A percentile compares a stretch with the other conserved stretches of the same genome.
Conservation (phyloP, 2,797 vertebrate species). For the Sciurus carolinensis region DNA sequence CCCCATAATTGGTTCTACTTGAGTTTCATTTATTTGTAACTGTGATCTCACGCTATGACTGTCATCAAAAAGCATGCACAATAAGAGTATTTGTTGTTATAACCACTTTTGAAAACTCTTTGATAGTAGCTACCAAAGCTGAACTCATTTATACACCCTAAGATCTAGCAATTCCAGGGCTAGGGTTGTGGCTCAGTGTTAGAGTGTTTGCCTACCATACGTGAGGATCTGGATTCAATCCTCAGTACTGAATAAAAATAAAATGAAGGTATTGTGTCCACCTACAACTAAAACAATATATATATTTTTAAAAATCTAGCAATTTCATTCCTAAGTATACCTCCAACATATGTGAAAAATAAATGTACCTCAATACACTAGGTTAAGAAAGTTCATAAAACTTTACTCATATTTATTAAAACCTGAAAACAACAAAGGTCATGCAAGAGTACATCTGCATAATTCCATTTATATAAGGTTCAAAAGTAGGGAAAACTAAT, state of each 20-base stretch:
- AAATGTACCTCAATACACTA: neutral
- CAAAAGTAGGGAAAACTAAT: neutral
- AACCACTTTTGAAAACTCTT: neutral
- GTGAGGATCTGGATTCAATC: too few relatives aligned
- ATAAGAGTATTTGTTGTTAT: neutral
- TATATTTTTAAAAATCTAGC: neutral
- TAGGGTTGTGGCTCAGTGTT: too few relatives aligned
- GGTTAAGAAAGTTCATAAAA: neutral
- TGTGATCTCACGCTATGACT: neutral
- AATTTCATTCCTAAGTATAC: neutral
- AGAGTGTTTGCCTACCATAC: too few relatives aligned
- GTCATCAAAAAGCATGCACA: neutral
- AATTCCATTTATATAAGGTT: neutral
- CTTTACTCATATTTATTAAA: neutral
- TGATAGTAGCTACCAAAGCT: neutral
- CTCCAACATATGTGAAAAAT: neutral
- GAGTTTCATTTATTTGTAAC: slow-evolving; percentile 12
- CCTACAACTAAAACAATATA: too few relatives aligned
- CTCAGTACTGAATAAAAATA: too few relatives aligned
- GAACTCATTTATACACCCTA: neutral
- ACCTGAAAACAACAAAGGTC: neutral
- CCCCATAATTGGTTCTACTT: neutral
- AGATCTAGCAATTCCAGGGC: neutral
- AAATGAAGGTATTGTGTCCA: too few relatives aligned
- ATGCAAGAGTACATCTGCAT: neutral